A percentile compares a stretch with the other conserved stretches of the same genome.
phyloP scores from a whole-genome alignment of 2,797 vertebrate genomes.

The Somateria mollissima region DNA sequence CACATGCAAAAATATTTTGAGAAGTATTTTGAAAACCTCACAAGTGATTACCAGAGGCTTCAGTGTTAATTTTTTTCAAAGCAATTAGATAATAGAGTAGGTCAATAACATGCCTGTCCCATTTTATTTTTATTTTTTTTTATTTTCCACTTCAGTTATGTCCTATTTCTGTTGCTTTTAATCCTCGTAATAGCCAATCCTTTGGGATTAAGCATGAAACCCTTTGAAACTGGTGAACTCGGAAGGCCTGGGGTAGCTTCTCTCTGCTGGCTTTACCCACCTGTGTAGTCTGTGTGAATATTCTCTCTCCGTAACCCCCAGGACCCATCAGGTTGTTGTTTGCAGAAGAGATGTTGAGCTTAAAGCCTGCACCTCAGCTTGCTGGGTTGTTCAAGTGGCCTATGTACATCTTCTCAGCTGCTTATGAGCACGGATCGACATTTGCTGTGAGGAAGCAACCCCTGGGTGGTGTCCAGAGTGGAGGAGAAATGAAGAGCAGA shows the following conservation, averaged over 20 bases:
- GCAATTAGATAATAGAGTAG: not conserved
- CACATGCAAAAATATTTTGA: not conserved
- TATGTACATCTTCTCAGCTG: not conserved
- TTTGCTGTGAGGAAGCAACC: not conserved
- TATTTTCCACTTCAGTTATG: not conserved
- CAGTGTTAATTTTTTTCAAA: conserved; percentile 1
- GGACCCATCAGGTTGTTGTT: not conserved
- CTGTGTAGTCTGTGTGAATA: not conserved
- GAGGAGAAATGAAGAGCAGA: not conserved
- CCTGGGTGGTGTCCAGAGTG: not conserved
- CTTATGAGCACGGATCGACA: not conserved
- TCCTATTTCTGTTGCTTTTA: not conserved
- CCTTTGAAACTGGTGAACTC: not conserved
- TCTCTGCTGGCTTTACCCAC: not conserved
- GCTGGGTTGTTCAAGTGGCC: not conserved
- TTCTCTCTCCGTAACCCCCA: not conserved
- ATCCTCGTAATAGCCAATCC: not conserved
- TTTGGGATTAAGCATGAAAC: not conserved
- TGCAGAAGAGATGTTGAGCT: not conserved
- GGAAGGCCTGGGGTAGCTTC: not conserved
- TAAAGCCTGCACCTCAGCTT: not conserved
- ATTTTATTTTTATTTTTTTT: not conserved
- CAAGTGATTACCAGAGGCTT: not conserved
- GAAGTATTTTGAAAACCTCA: not conserved
- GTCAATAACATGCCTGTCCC: not conserved